A percentile compares a stretch with the other conserved stretches of the same genome.
These are phyloP conservation scores for Graptemys geographica DNA, from an alignment of 2,797 vertebrate species.

Conservation along the genomic window DNA sequence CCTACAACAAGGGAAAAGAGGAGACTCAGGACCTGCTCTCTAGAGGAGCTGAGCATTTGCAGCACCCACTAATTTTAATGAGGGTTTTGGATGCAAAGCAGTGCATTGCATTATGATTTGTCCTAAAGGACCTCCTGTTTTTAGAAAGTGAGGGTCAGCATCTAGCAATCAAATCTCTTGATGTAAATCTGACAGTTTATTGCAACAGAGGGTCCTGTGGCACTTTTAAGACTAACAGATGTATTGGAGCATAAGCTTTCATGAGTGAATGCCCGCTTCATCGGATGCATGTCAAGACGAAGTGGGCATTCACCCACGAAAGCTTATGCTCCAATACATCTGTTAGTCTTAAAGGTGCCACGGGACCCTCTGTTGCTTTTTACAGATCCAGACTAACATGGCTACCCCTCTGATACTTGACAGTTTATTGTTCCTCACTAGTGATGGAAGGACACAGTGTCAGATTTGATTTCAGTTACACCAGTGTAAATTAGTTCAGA, in stretches of 20 bases:
- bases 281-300: too few relatives aligned
- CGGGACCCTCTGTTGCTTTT: too few relatives aligned
- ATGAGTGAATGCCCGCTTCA: too few relatives aligned
- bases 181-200: background rate
- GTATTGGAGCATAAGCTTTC: too few relatives aligned
- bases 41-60: background rate
- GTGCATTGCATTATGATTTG: accelerated
- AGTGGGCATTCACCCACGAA: too few relatives aligned
- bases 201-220: too few relatives aligned
- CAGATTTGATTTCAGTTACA: background rate
- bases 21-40: background rate
- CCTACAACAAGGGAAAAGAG: background rate
- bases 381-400: too few relatives aligned
- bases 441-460: background rate
- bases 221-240: too few relatives aligned
- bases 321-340: too few relatives aligned
- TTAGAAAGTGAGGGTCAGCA: background rate
- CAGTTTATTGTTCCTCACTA: background rate
- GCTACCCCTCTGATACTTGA: too few relatives aligned
- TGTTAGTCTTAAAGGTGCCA: too few relatives aligned
- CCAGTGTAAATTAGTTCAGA: background rate
- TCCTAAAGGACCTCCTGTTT: background rate
- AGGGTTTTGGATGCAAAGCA: background rate
- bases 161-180: background rate
- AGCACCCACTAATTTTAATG: background rate